phyloP scores from a whole-genome alignment of 2,888 invertebrate genomes.

The Entomobrya multifasciata region DNA sequence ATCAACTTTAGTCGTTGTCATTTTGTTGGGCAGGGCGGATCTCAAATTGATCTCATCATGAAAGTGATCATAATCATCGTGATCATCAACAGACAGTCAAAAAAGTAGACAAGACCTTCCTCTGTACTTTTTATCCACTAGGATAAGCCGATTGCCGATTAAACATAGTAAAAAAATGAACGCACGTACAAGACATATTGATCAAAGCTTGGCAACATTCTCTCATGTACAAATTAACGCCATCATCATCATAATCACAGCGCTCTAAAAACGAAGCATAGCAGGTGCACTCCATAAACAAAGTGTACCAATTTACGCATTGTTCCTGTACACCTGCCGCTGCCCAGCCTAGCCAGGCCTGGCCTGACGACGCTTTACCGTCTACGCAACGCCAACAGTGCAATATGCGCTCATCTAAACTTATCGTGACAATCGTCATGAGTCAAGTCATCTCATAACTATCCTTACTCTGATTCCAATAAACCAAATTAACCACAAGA shows the following conservation, averaged over 20 bases:
- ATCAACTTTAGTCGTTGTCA: background rate
- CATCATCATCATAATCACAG: background rate
- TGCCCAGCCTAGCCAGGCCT: no score
- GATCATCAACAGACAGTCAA: background rate
- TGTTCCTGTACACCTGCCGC: background rate
- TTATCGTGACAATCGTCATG: background rate
- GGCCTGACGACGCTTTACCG: no score
- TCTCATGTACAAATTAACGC: background rate
- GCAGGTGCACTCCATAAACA: background rate
- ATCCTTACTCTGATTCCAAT: no score
- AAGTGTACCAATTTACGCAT: background rate
- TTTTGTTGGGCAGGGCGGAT: conserved; percentile 32
- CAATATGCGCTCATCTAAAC: background rate
- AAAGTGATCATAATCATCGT: no score
- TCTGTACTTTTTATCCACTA: no score
- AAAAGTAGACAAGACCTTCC: background rate
- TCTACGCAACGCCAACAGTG: no score
- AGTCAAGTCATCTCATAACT: conserved; percentile 19
- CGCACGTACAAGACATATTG: background rate
- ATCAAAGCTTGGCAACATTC: background rate
- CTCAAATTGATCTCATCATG: no score
- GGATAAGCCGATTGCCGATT: no score
- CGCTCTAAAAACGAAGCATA: background rate
- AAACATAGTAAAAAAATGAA: no score
- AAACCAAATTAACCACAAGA: background rate